These are phyloP conservation scores for Heteromyza rotundicornis DNA, from an alignment of 2,888 invertebrate species.

Conservation along the genomic window DNA sequence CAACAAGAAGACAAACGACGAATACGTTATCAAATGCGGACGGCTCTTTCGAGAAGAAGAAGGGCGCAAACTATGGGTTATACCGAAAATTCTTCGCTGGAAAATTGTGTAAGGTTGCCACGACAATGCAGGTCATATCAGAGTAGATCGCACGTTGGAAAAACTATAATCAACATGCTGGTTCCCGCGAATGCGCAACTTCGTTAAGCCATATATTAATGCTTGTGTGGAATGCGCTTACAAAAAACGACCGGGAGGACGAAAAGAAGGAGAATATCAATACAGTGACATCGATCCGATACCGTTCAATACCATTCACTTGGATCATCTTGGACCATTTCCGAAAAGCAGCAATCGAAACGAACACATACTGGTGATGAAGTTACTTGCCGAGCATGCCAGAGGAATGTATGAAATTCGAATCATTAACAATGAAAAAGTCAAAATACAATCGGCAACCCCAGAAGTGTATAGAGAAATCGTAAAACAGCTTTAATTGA, in stretches of 20 bases:
- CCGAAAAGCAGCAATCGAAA: constrained; percentile 16
- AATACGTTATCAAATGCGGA: constrained; percentile 8
- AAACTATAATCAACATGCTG: constrained; percentile 41
- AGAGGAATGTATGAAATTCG: too few species aligned
- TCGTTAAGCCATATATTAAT: background rate
- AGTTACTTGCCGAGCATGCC: too few species aligned
- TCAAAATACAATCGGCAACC: too few species aligned
- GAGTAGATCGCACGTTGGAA: constrained; percentile 35
- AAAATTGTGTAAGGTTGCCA: constrained; percentile 25
- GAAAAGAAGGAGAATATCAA: constrained; percentile 16
- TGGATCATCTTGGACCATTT: constrained; percentile 27
- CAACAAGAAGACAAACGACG: background rate
- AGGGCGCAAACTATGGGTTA: constrained; percentile 8
- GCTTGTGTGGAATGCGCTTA: background rate
- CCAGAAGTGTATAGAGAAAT: too few species aligned
- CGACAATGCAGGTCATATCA: constrained; percentile 30
- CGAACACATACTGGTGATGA: constrained; percentile 19
- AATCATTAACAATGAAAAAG: too few species aligned
- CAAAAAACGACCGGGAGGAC: constrained; percentile 36
- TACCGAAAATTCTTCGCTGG: too few species aligned
- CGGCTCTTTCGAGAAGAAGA: constrained; percentile 5
- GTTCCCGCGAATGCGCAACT: background rate
- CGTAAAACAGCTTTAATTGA: too few species aligned
- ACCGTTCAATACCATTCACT: constrained; percentile 19
- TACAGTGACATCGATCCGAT: constrained; percentile 15